These are phyloP conservation scores for Nestor notabilis DNA, from an alignment of 2,113 vertebrate species.

Conservation along the genomic window DNA sequence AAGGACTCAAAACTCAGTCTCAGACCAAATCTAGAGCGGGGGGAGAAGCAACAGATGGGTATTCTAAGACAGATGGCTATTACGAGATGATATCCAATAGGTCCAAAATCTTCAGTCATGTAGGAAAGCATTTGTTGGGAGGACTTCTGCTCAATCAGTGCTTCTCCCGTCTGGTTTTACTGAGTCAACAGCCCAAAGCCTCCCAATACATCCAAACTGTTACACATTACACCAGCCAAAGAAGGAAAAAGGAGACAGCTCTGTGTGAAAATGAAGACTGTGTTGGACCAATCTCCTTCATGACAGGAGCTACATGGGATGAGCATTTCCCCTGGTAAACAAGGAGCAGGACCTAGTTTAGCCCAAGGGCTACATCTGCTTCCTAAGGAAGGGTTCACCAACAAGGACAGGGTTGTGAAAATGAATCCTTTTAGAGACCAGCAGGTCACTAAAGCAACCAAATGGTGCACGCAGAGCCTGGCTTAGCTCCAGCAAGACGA, in stretches of 20 bases:
- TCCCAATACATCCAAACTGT: background rate
- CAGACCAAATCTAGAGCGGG: background rate
- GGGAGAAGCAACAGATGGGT: background rate
- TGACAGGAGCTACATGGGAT: fast-evolving
- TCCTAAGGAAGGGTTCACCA: background rate
- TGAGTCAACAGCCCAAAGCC: background rate
- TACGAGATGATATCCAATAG: background rate
- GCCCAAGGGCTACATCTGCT: background rate
- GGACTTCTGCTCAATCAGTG: background rate
- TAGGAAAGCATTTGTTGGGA: background rate
- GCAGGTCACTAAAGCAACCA: background rate
- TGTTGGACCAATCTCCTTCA: background rate
- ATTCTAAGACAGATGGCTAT: background rate
- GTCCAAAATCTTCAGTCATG: background rate
- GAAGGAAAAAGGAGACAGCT: background rate
- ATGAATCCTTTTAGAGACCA: background rate
- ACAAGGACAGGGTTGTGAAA: background rate
- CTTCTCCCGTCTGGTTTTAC: background rate
- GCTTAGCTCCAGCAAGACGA: background rate
- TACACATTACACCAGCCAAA: background rate
- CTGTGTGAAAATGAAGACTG: background rate
- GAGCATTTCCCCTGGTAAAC: background rate
- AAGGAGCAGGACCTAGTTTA: background rate
- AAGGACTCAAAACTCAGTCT: background rate
- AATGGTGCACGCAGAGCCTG: background rate